These are phyloP conservation scores for Paedocypris sp. DNA, from an alignment of 2,113 vertebrate genomes.

Conservation along the genomic window DNA sequence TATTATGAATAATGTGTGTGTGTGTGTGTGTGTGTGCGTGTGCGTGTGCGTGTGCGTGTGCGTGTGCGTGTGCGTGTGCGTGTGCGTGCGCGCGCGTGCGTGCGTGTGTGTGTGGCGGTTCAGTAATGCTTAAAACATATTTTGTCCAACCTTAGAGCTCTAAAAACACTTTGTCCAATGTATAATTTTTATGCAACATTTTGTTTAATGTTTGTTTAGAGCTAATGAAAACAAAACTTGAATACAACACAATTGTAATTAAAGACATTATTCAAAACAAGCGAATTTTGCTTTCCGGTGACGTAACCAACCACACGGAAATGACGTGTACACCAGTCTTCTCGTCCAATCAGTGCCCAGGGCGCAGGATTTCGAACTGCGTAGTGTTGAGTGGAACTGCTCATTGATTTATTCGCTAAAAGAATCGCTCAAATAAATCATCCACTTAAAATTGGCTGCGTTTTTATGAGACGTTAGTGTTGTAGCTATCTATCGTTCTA, in stretches of 20 bases:
- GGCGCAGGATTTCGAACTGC: slow-evolving; percentile 49
- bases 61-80: neutral
- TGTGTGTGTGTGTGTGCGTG: slow-evolving; percentile 5
- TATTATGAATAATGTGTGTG: neutral
- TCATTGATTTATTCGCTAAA: too few relatives aligned
- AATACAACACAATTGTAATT: too few relatives aligned
- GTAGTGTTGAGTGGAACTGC: neutral
- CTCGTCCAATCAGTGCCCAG: slow-evolving; percentile 43
- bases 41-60: neutral
- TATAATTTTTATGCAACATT: too few relatives aligned
- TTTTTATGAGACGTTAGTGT: too few relatives aligned
- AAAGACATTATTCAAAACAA: too few relatives aligned
- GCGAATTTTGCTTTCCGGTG: too few relatives aligned
- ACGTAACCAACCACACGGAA: slow-evolving; percentile 19
- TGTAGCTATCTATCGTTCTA: too few relatives aligned
- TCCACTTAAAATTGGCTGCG: neutral
- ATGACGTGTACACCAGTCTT: too few relatives aligned
- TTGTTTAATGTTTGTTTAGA: too few relatives aligned
- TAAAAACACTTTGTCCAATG: too few relatives aligned
- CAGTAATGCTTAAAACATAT: neutral
- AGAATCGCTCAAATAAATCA: neutral
- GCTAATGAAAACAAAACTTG: too few relatives aligned
- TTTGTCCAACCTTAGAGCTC: too few relatives aligned
- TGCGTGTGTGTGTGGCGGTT: neutral
- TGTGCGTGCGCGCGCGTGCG: neutral